These are phyloP conservation scores for Mastomys natalensis DNA, from an alignment of 2,113 vertebrate species.

Conservation along the genomic window DNA sequence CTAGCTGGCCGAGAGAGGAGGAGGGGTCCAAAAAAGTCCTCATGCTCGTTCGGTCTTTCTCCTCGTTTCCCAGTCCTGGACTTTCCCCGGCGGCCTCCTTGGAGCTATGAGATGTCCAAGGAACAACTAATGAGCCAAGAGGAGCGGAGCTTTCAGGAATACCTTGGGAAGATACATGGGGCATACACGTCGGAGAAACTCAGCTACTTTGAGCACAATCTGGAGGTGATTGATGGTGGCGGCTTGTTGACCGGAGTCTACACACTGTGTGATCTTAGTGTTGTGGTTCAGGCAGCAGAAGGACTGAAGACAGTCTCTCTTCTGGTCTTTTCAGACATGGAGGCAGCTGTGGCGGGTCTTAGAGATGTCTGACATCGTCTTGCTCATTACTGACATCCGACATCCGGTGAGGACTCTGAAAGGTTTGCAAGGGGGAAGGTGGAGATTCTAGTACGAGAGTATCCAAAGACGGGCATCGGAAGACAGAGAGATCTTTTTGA, in stretches of 20 bases:
- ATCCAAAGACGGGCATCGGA: background rate
- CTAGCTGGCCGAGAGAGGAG: background rate
- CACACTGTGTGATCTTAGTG: background rate
- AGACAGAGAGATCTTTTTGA: background rate
- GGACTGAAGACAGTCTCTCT: background rate
- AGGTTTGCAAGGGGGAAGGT: background rate
- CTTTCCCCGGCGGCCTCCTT: slow-evolving; percentile 93
- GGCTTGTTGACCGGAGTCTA: background rate
- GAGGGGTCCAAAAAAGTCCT: background rate
- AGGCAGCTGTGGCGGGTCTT: slow-evolving; percentile 96
- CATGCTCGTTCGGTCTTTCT: background rate
- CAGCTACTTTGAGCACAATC: slow-evolving; percentile 96
- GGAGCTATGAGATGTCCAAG: slow-evolving; percentile 93
- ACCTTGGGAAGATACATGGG: slow-evolving; percentile 90
- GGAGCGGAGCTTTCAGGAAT: slow-evolving; percentile 92
- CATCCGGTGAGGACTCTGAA: slow-evolving; percentile 89
- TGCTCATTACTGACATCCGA: slow-evolving; percentile 94
- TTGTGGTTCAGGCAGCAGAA: background rate
- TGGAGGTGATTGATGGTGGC: slow-evolving; percentile 89
- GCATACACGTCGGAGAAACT: slow-evolving; percentile 90
- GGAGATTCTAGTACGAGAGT: background rate
- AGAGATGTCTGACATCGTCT: slow-evolving; percentile 95
- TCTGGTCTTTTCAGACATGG: slow-evolving; percentile 90
- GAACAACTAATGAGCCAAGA: slow-evolving; percentile 91
- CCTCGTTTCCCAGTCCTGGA: slow-evolving; percentile 87